Evolutionary conservation across 1,140 invertebrate genomes (phyloP).

Genomic region (Drosophila yakuba): DNA sequence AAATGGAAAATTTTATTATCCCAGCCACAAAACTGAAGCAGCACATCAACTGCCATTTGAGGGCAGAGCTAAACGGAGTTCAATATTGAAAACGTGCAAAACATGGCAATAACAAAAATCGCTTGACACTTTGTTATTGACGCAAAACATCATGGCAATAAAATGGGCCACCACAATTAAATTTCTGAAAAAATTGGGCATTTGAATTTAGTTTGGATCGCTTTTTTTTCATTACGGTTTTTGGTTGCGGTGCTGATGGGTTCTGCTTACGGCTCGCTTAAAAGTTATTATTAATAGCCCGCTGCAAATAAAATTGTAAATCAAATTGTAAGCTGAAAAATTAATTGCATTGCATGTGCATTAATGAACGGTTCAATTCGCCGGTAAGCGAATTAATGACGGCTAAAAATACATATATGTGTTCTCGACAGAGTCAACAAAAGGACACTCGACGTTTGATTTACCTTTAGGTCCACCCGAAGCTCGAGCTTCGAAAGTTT

Average conservation of each 20-base stretch:
- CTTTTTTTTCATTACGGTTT: slow-evolving; percentile 8
- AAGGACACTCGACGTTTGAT: slow-evolving; percentile 25
- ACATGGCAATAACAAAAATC: slow-evolving; percentile 27
- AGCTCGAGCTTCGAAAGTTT: neutral
- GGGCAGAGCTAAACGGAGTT: slow-evolving; percentile 12
- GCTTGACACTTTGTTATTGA: slow-evolving; percentile 37
- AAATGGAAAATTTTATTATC: slow-evolving; percentile 42
- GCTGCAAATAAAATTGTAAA: slow-evolving; percentile 42
- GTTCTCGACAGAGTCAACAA: slow-evolving; percentile 6
- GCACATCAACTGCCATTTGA: slow-evolving; percentile 22
- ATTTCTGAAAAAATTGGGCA: slow-evolving; percentile 28
- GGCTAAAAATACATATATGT: slow-evolving; percentile 27
- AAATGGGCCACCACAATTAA: slow-evolving; percentile 35
- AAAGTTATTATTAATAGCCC: slow-evolving; percentile 37
- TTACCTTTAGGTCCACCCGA: slow-evolving; percentile 9
- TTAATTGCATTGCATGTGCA: slow-evolving; percentile 43
- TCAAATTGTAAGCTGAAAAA: slow-evolving; percentile 23
- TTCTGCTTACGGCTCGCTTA: slow-evolving; percentile 6
- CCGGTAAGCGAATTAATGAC: slow-evolving; percentile 13
- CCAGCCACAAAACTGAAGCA: slow-evolving; percentile 16
- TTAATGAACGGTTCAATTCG: slow-evolving; percentile 24
- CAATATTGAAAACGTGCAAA: slow-evolving; percentile 41
- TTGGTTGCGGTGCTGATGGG: slow-evolving; percentile 1
- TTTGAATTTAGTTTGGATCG: slow-evolving; percentile 39
- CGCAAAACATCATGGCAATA: slow-evolving; percentile 36